A percentile compares a stretch with the other conserved stretches of the same genome.
phyloP scores from a whole-genome alignment of 2,888 invertebrate genomes.

The Epirrita christyi region DNA sequence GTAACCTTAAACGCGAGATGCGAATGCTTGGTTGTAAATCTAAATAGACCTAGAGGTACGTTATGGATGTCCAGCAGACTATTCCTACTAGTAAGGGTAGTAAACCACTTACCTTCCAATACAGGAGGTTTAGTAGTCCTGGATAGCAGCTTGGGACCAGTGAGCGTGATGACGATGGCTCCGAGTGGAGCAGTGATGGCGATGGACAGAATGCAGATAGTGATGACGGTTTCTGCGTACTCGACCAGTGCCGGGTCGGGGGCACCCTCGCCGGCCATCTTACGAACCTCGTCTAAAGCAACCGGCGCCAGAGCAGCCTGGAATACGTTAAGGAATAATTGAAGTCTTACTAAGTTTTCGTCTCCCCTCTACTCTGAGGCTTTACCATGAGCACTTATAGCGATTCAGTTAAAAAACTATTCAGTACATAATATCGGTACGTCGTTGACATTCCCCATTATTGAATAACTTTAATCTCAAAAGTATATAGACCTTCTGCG shows the following conservation, averaged over 20 bases:
- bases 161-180: conserved; percentile 91
- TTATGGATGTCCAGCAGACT: too few relatives aligned
- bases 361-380: too few relatives aligned
- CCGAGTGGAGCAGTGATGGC: conserved; percentile 94
- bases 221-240: conserved; percentile 90
- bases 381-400: too few relatives aligned
- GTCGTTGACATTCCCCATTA: too few relatives aligned
- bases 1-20: too few relatives aligned
- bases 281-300: conserved; percentile 87
- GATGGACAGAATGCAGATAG: conserved; percentile 92
- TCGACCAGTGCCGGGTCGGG: conserved; percentile 75
- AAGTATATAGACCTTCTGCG: too few relatives aligned
- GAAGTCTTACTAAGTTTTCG: too few relatives aligned
- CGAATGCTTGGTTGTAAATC: too few relatives aligned
- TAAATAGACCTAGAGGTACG: too few relatives aligned
- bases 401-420: too few relatives aligned
- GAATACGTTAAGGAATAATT: not conserved
- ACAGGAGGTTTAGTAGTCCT: conserved; percentile 90
- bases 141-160: conserved; percentile 90
- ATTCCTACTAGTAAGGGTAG: not conserved
- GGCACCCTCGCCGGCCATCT: conserved; percentile 56
- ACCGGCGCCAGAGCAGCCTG: conserved; percentile 93
- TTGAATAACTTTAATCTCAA: too few relatives aligned
- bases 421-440: too few relatives aligned
- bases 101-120: conserved; percentile 82